Evolutionary conservation across 2,888 invertebrate genomes (phyloP).

Genomic region (Notocelia uddmanniana): DNA sequence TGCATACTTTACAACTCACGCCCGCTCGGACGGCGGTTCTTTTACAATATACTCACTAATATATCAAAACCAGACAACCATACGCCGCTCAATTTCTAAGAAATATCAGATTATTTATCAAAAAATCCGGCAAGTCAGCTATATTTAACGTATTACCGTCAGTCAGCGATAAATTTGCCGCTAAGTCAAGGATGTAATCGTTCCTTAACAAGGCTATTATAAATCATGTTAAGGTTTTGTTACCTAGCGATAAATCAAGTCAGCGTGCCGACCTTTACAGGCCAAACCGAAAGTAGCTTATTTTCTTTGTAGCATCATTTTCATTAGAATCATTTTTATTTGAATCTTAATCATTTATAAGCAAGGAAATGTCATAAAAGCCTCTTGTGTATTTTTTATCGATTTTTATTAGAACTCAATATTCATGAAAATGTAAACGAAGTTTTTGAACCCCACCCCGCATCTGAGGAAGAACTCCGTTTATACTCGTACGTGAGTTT

Average conservation of each 20-base stretch:
- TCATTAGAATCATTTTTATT: too few species aligned
- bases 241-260: constrained; percentile 41
- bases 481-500: too few species aligned
- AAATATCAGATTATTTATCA: constrained; percentile 36
- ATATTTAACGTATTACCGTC: constrained; percentile 39
- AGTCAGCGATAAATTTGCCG: constrained; percentile 42
- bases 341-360: too few species aligned
- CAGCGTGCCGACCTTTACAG: constrained; percentile 16
- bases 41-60: constrained; percentile 1
- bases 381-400: too few species aligned
- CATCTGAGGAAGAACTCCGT: too few species aligned
- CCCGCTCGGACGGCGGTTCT: neutral
- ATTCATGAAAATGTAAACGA: too few species aligned
- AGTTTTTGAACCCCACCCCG: too few species aligned
- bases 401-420: too few species aligned
- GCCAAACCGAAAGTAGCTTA: constrained; percentile 6
- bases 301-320: neutral
- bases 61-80: constrained; percentile 18
- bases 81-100: constrained; percentile 16
- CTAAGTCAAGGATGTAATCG: constrained; percentile 44
- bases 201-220: constrained; percentile 41
- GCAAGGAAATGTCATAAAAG: too few species aligned
- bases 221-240: constrained; percentile 44
- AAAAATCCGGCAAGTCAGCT: constrained; percentile 37
- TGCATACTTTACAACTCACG: too few species aligned